phyloP scores from a whole-genome alignment of 2,113 vertebrate genomes.

The Alexandromys fortis region DNA sequence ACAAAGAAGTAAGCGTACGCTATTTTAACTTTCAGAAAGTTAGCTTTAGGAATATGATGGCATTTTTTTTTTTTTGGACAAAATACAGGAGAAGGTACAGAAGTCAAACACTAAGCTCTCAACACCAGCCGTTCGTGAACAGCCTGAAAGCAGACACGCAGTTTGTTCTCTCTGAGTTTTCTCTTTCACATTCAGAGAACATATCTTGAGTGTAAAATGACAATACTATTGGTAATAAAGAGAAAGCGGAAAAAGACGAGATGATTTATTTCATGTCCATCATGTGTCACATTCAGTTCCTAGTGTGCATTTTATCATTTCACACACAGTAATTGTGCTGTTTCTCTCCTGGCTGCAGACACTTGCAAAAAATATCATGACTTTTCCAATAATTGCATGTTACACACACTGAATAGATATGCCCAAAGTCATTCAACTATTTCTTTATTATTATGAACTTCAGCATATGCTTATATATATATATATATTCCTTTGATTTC shows the following conservation, averaged over 20 bases:
- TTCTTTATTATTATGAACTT: not conserved
- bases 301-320: not conserved
- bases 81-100: not conserved
- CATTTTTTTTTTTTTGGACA: constrained; percentile 42
- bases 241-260: not conserved
- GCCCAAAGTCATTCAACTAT: not conserved
- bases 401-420: not conserved
- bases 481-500: not conserved
- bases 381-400: not conserved
- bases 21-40: not conserved
- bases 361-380: constrained; percentile 5
- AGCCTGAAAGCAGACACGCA: not conserved
- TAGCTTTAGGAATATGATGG: not conserved
- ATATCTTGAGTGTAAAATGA: constrained; percentile 18
- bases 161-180: not conserved
- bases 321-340: not conserved
- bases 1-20: not conserved
- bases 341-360: not conserved
- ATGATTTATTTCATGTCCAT: not conserved
- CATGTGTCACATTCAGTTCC: not conserved
- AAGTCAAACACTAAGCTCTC: not conserved
- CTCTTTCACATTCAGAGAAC: not conserved
- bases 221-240: not conserved
- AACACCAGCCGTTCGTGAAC: not conserved
- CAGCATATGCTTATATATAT: not conserved